A percentile compares a stretch with the other conserved stretches of the same genome.
These are phyloP conservation scores for Andricus grossulariae DNA, from an alignment of 1,140 invertebrate species.

Conservation along the genomic window DNA sequence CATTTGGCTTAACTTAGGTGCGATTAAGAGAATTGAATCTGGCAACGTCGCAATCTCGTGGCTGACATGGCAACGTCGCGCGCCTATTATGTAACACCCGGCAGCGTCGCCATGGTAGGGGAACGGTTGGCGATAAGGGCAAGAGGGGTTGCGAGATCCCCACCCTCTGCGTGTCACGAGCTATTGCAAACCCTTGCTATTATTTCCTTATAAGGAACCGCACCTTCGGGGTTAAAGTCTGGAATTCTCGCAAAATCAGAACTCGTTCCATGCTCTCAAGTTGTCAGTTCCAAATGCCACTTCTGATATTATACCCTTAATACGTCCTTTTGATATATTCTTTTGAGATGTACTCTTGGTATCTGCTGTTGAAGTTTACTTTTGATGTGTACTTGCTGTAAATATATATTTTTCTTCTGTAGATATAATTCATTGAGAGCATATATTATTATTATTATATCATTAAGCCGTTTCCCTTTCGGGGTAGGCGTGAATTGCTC, in stretches of 20 bases:
- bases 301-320: slow-evolving; percentile 13
- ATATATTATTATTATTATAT: too few relatives aligned
- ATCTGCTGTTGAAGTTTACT: neutral
- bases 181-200: slow-evolving; percentile 68
- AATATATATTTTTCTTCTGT: neutral
- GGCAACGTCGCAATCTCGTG: slow-evolving; percentile 66
- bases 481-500: too few relatives aligned
- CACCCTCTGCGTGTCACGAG: slow-evolving; percentile 63
- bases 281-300: slow-evolving; percentile 9
- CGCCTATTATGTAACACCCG: slow-evolving; percentile 73
- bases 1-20: neutral
- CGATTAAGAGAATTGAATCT: slow-evolving; percentile 43
- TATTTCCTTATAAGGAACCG: slow-evolving; percentile 46
- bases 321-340: neutral
- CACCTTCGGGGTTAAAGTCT: slow-evolving; percentile 48
- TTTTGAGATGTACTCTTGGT: neutral
- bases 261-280: slow-evolving; percentile 7
- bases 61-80: slow-evolving; percentile 55
- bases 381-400: neutral
- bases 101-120: slow-evolving; percentile 63
- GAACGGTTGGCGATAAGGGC: slow-evolving; percentile 57
- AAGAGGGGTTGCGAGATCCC: slow-evolving; percentile 43
- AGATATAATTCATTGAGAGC: neutral
- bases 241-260: slow-evolving; percentile 48
- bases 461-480: too few relatives aligned